phyloP scores from a whole-genome alignment of 2,888 invertebrate species.

The Pogonocherus hispidulus region DNA sequence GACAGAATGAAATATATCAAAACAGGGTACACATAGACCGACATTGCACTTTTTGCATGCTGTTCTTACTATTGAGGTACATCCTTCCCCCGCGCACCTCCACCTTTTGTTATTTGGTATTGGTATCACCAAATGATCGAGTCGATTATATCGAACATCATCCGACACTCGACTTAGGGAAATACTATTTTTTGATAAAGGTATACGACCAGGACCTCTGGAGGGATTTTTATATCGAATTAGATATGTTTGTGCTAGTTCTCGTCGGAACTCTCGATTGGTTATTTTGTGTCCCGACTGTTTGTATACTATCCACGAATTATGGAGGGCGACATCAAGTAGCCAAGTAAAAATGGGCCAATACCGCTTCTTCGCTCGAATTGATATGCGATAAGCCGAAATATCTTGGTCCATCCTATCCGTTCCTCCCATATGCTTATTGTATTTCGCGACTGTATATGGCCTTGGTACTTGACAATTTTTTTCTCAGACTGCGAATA shows the following conservation, averaged over 20 bases:
- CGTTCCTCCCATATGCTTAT: constrained; percentile 34
- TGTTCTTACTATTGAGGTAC: background rate
- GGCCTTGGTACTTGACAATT: constrained; percentile 18
- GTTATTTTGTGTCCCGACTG: constrained; percentile 17
- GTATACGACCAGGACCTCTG: constrained; percentile 18
- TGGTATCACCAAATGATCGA: constrained; percentile 9
- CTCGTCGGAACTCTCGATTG: constrained; percentile 22
- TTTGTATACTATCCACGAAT: constrained; percentile 22
- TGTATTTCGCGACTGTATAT: constrained; percentile 18
- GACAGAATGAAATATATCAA: background rate
- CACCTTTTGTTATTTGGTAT: constrained; percentile 4
- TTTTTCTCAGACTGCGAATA: constrained; percentile 9
- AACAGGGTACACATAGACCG: background rate
- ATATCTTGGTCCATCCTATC: constrained; percentile 32
- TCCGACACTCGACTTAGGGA: constrained; percentile 17
- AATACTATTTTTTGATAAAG: constrained; percentile 9
- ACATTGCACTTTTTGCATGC: background rate
- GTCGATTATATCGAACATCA: constrained; percentile 24
- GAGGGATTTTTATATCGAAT: constrained; percentile 10
- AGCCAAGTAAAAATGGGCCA: constrained; percentile 32
- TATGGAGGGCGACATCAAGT: constrained; percentile 9
- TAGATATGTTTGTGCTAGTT: constrained; percentile 26
- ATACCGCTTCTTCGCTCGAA: constrained; percentile 36
- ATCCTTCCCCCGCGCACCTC: background rate
- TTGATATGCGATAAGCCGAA: constrained; percentile 22